phyloP scores from a whole-genome alignment of 2,797 vertebrate genomes.

The Neosilurus mollespiculum region DNA sequence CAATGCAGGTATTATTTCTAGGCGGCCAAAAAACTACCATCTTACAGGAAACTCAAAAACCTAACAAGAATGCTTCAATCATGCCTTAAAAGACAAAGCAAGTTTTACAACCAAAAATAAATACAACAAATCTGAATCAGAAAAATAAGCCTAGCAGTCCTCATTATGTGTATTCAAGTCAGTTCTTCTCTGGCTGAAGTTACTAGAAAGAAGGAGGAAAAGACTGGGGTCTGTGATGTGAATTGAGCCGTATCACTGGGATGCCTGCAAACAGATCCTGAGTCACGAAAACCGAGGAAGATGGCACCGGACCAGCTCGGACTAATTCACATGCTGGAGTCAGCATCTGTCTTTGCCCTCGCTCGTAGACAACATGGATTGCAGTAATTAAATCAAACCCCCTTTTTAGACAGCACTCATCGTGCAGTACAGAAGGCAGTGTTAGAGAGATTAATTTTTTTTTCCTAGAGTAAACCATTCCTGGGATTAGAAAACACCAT shows the following conservation, averaged over 20 bases:
- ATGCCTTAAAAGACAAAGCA: conserved; percentile 3
- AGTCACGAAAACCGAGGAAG: conserved; percentile 39
- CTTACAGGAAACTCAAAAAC: conserved; percentile 23
- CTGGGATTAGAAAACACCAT: conserved; percentile 7
- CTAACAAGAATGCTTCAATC: conserved; percentile 22
- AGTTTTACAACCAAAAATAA: conserved; percentile 22
- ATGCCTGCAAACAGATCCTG: conserved; percentile 38
- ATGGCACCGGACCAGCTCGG: conserved; percentile 48
- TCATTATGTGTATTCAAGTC: conserved; percentile 10
- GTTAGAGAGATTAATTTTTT: conserved; percentile 31
- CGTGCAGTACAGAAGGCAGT: conserved; percentile 25
- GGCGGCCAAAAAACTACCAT: conserved; percentile 40
- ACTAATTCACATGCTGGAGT: conserved; percentile 53
- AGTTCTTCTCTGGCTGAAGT: conserved; percentile 17
- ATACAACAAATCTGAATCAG: background rate
- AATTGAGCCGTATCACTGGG: conserved; percentile 28
- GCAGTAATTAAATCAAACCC: conserved; percentile 55
- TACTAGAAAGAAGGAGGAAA: background rate
- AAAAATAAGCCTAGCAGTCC: background rate
- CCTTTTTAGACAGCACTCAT: conserved; percentile 42
- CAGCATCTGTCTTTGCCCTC: conserved; percentile 41
- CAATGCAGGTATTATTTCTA: conserved; percentile 53
- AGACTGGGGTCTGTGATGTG: background rate
- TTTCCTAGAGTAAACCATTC: conserved; percentile 34
- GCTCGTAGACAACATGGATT: conserved; percentile 40